phyloP scores from a whole-genome alignment of 2,113 vertebrate genomes.

The Phalacrocorax brasilianus region DNA sequence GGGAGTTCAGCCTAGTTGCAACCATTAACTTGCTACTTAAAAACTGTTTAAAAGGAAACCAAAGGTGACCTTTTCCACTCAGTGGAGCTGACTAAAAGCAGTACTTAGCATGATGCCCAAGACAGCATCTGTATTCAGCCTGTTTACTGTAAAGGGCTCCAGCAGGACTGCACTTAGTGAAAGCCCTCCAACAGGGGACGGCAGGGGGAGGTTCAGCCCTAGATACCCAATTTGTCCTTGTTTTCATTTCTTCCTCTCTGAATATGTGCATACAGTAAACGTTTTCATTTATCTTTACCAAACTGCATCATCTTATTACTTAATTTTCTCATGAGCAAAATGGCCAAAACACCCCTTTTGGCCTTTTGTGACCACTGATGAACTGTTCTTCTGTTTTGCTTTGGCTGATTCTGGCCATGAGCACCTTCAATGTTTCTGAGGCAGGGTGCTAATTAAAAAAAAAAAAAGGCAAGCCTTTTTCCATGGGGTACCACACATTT shows the following conservation, averaged over 20 bases:
- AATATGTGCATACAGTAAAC: background rate
- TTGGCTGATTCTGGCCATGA: background rate
- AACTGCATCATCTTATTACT: background rate
- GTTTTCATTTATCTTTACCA: background rate
- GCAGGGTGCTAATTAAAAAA: background rate
- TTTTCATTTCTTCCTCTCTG: background rate
- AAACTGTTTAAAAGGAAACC: background rate
- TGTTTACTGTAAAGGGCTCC: background rate
- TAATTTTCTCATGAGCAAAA: background rate
- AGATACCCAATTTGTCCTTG: background rate
- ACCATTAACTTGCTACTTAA: background rate
- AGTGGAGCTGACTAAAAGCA: background rate
- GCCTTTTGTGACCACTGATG: background rate
- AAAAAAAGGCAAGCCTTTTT: background rate
- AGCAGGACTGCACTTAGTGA: background rate
- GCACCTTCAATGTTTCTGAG: background rate
- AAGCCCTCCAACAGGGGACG: background rate
- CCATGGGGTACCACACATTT: rapidly evolving
- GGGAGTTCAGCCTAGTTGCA: background rate
- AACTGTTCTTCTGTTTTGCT: background rate
- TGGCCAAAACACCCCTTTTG: background rate
- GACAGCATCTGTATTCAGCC: background rate
- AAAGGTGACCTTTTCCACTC: slow-evolving; percentile 4
- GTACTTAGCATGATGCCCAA: background rate
- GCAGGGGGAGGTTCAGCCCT: background rate